These are phyloP conservation scores for Syritta pipiens DNA, from an alignment of 2,888 invertebrate species.

Conservation along the genomic window DNA sequence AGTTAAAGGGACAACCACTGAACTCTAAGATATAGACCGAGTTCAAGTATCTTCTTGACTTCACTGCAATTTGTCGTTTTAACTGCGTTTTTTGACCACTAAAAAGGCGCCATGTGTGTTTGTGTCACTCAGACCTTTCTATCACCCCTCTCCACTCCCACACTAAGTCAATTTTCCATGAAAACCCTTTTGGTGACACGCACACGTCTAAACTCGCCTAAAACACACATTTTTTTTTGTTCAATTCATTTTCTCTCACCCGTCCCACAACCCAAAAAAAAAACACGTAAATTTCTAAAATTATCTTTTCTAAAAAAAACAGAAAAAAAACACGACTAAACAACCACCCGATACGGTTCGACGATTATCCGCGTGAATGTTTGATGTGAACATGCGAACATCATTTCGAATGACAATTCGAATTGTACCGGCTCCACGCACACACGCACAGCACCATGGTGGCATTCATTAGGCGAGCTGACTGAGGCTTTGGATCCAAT, in stretches of 20 bases:
- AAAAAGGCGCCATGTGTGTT: no score
- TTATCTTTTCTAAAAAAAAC: not conserved
- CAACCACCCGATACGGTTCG: constrained; percentile 36
- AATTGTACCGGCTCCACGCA: constrained; percentile 13
- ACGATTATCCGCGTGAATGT: constrained; percentile 28
- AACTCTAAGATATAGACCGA: no score
- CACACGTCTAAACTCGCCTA: no score
- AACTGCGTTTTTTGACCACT: no score
- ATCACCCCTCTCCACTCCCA: not conserved
- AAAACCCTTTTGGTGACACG: no score
- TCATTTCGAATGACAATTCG: constrained; percentile 54
- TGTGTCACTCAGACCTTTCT: no score
- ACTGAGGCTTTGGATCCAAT: constrained; percentile 17
- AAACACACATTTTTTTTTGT: not conserved
- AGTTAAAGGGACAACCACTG: no score
- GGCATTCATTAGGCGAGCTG: not conserved
- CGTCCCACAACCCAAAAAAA: not conserved
- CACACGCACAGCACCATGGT: not conserved
- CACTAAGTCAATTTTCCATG: no score
- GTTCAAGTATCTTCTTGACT: no score
- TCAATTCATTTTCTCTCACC: not conserved
- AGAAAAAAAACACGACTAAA: constrained; percentile 1
- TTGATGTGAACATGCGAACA: constrained; percentile 27
- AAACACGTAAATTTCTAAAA: constrained; percentile 9
- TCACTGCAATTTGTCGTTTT: no score